Conservation (phyloP, 2,113 vertebrate genomes). For the Pluvianellus socialis region DNA sequence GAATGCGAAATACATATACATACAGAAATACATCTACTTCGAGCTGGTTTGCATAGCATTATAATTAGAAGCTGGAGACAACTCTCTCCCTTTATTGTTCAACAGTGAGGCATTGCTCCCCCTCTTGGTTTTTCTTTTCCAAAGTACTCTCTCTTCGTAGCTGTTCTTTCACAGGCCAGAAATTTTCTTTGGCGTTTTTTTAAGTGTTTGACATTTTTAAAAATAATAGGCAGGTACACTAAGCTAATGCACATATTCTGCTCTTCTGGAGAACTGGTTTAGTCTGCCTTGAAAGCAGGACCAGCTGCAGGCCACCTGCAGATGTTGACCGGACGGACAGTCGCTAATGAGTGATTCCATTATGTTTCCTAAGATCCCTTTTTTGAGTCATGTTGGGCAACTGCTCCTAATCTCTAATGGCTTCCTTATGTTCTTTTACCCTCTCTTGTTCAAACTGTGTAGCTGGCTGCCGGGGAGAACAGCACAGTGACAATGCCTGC, state of each 20-base stretch:
- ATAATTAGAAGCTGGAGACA: background rate
- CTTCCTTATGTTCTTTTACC: constrained; percentile 13
- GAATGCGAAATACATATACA: background rate
- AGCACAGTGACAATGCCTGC: background rate
- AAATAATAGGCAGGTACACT: background rate
- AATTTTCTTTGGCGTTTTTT: background rate
- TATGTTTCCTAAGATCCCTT: background rate
- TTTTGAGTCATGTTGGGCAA: background rate
- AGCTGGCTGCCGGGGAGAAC: background rate
- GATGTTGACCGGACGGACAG: background rate
- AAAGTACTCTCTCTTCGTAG: background rate
- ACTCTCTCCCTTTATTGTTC: background rate
- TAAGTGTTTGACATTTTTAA: background rate
- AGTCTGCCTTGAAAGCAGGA: background rate
- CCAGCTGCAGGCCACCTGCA: background rate
- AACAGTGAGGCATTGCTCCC: background rate
- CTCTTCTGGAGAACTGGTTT: background rate
- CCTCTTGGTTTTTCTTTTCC: background rate
- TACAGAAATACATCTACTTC: background rate
- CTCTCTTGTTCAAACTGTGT: background rate
- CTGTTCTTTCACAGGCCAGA: background rate
- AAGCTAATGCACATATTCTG: background rate
- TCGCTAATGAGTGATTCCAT: constrained; percentile 18
- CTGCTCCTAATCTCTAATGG: background rate
- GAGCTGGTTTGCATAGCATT: background rate